A percentile compares a stretch with the other conserved stretches of the same genome.
Evolutionary conservation across 2,113 vertebrate genomes (phyloP).

Genomic region (Cololabis saira): DNA sequence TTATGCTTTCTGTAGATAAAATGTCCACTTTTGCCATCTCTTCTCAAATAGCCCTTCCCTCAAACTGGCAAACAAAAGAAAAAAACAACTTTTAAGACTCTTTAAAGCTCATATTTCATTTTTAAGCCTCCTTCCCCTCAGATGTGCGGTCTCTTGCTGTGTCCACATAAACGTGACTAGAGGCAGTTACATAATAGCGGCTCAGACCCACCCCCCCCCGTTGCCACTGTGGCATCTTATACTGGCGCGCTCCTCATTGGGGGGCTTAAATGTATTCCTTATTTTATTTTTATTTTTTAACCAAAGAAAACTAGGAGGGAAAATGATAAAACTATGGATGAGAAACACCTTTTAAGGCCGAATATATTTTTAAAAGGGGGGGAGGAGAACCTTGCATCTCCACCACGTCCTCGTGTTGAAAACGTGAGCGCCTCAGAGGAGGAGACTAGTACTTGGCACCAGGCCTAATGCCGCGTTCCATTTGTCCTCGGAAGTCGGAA

Average conservation of each 20-base stretch:
- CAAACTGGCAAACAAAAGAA: no score
- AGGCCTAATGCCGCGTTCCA: no score
- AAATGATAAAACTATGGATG: not conserved
- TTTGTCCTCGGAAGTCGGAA: no score
- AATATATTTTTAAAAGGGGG: not conserved
- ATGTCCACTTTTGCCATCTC: no score
- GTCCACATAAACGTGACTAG: not conserved
- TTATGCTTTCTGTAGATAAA: no score
- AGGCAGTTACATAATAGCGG: conserved; percentile 23
- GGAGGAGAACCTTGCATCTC: not conserved
- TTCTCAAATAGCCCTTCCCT: no score
- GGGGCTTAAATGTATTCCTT: no score
- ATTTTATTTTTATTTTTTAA: no score
- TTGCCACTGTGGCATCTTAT: not conserved
- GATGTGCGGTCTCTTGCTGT: not conserved
- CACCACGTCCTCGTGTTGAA: not conserved
- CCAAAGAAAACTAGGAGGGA: no score
- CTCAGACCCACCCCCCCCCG: not conserved
- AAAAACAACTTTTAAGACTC: no score
- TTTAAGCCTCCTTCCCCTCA: not conserved
- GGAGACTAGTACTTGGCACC: not conserved
- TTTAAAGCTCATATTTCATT: no score
- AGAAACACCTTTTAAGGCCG: not conserved
- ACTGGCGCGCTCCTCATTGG: no score
- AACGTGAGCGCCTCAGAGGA: not conserved